These are phyloP conservation scores for Apis dorsata DNA, from an alignment of 1,140 invertebrate genomes.

Conservation along the genomic window DNA sequence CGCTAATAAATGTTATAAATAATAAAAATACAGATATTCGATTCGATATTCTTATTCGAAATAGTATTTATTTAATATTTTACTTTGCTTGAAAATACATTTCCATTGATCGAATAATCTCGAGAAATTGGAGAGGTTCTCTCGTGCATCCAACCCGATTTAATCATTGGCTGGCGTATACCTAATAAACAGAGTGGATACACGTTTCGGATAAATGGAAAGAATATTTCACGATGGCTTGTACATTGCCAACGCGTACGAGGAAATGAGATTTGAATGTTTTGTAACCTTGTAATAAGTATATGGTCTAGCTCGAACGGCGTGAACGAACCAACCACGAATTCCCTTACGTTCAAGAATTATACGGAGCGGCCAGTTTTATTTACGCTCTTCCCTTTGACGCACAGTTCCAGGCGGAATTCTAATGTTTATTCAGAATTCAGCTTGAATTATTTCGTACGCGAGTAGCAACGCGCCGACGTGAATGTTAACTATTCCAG, in stretches of 20 bases:
- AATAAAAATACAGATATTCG: too few species aligned
- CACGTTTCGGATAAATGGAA: not conserved
- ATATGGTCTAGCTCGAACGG: not conserved
- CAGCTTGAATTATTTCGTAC: slow-evolving; percentile 18
- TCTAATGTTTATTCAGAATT: slow-evolving; percentile 18
- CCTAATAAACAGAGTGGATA: not conserved
- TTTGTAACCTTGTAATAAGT: not conserved
- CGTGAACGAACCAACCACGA: not conserved
- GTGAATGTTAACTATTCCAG: not conserved
- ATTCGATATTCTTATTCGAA: too few species aligned
- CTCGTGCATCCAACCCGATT: not conserved
- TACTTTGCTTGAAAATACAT: too few species aligned
- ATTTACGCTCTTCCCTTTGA: not conserved
- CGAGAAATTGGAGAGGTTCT: too few species aligned
- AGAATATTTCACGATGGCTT: not conserved
- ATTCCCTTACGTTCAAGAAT: not conserved
- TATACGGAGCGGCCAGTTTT: slow-evolving; percentile 5
- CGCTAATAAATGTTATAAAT: too few species aligned
- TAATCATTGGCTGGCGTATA: not conserved
- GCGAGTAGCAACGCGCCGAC: not conserved
- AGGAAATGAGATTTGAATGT: slow-evolving; percentile 11
- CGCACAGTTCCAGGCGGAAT: not conserved
- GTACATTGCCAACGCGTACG: too few species aligned
- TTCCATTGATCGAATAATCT: too few species aligned
- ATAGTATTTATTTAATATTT: too few species aligned